These are phyloP conservation scores for Anthopleura xanthogrammica DNA, from an alignment of 92 coral and sea anemone genomes.

Conservation along the genomic window DNA sequence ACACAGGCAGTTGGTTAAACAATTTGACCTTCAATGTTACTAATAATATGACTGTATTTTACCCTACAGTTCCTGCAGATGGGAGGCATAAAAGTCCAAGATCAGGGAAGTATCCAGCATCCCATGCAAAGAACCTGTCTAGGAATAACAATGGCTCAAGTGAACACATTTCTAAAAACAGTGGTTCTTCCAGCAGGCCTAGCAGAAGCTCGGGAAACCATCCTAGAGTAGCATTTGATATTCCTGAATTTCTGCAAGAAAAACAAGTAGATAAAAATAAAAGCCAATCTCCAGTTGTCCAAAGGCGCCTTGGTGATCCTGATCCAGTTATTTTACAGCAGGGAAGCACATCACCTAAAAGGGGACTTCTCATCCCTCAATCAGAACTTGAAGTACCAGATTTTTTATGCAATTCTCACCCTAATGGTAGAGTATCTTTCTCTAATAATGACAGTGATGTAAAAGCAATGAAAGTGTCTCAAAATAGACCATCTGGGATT, in stretches of 20 bases:
- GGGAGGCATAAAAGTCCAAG: slow-evolving; percentile 24
- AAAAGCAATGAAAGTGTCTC: background rate
- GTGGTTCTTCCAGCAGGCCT: slow-evolving; percentile 24
- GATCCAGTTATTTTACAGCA: slow-evolving; percentile 48
- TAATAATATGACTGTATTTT: background rate
- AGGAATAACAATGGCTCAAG: slow-evolving; percentile 35
- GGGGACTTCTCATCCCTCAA: slow-evolving; percentile 67
- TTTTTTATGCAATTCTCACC: slow-evolving; percentile 39
- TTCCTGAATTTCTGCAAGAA: slow-evolving; percentile 73
- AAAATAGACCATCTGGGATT: slow-evolving; percentile 2
- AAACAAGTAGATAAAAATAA: slow-evolving; percentile 41
- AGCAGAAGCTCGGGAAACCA: slow-evolving; percentile 40
- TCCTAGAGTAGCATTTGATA: slow-evolving; percentile 69
- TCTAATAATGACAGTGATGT: background rate
- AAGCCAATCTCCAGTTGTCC: slow-evolving; percentile 56
- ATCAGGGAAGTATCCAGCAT: slow-evolving; percentile 41
- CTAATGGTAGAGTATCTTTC: slow-evolving; percentile 14
- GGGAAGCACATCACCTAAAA: slow-evolving; percentile 28
- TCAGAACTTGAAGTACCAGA: slow-evolving; percentile 77
- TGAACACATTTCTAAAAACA: slow-evolving; percentile 23
- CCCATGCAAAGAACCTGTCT: slow-evolving; percentile 28
- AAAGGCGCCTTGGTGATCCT: slow-evolving; percentile 61
- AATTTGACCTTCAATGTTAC: too few relatives aligned
- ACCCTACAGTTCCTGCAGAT: slow-evolving; percentile 12
- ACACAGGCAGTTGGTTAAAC: too few relatives aligned